Conservation (phyloP, 2,888 invertebrate genomes). For the Melinaea menophilus region DNA sequence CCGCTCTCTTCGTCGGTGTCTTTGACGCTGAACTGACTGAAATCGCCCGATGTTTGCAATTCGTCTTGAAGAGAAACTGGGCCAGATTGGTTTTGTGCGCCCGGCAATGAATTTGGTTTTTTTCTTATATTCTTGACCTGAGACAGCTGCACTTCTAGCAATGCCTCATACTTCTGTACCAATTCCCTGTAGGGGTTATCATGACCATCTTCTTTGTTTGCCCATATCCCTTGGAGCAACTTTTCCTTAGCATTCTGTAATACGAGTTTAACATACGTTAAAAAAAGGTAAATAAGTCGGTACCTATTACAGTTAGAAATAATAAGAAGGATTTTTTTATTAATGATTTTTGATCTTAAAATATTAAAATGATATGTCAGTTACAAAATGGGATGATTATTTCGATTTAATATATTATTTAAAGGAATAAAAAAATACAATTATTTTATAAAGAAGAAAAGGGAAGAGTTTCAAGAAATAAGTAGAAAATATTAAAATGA, state of each 20-base stretch:
- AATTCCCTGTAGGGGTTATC: slow-evolving; percentile 87
- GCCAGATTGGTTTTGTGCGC: slow-evolving; percentile 58
- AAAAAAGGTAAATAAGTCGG: too few relatives aligned
- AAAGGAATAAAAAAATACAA: neutral
- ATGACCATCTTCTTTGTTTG: slow-evolving; percentile 72
- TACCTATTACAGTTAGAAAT: too few relatives aligned
- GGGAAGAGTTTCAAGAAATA: neutral
- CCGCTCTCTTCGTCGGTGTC: slow-evolving; percentile 82
- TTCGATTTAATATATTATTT: slow-evolving; percentile 7
- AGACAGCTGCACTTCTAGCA: slow-evolving; percentile 85
- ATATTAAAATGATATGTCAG: slow-evolving; percentile 21
- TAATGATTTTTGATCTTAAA: neutral
- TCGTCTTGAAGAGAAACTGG: slow-evolving; percentile 83
- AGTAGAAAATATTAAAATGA: neutral
- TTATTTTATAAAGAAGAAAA: neutral
- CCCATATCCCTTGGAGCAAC: slow-evolving; percentile 73
- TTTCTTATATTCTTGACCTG: slow-evolving; percentile 76
- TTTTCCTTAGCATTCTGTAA: slow-evolving; percentile 74
- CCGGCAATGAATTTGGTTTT: slow-evolving; percentile 48
- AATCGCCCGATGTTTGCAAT: slow-evolving; percentile 85
- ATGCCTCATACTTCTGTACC: slow-evolving; percentile 91
- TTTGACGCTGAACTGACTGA: slow-evolving; percentile 80
- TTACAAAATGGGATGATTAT: slow-evolving; percentile 23
- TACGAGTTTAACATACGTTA: slow-evolving; percentile 15
- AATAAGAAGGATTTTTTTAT: too few relatives aligned